Evolutionary conservation across 64 coral and sea anemone genomes (phyloP), one percentile per base, ranked within the genome.

Genomic region (Stichodactyla mertensii): DNA sequence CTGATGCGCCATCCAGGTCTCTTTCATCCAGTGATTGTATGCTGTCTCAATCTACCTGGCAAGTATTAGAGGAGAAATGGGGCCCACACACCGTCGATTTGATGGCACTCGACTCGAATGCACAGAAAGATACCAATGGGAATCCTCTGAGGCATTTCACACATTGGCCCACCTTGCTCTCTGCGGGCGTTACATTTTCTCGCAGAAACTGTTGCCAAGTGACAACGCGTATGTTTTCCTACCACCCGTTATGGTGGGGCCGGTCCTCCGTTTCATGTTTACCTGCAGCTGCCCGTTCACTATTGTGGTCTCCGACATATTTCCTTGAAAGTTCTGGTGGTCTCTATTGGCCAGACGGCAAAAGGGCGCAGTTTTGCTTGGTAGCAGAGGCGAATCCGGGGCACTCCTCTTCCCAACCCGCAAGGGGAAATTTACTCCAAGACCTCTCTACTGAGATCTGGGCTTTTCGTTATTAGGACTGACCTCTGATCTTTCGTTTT

Each of bases 151-250:
- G 26, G 8, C 78, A 89, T 54, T 89, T 83, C 16, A 82, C 58
- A 5, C 87, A 13, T 18, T 86, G 51, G 61, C 58, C 52, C 22
- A 91, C 36, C 5, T 71, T 83, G 16, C 28, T 16, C 26, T 86
- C 83, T 28, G 16, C 89, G 22, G 88, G 79, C 4, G 79, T 89
- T 2, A 91, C 69, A 14, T 79, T 36, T 91, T 91, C 18, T 54
- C 64, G 20, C 89, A 91, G 26, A 52, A 8, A 61, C 28, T 91
- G 26, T 18, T 18, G 2, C 2, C 13, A 1, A 5, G 2, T 6
- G 66, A 83, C 7, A 89, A 89, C 22, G 82, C 53, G 20, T 89
- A 85, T 57, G 82, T 69, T 18, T 86, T 91, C 52, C 83, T 83
- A 19, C 89, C 71, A 52, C 86, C 86, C 23, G 20, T 84, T 5